Evolutionary conservation across 2,888 invertebrate species (phyloP).

Genomic region (Agrotis clavis): DNA sequence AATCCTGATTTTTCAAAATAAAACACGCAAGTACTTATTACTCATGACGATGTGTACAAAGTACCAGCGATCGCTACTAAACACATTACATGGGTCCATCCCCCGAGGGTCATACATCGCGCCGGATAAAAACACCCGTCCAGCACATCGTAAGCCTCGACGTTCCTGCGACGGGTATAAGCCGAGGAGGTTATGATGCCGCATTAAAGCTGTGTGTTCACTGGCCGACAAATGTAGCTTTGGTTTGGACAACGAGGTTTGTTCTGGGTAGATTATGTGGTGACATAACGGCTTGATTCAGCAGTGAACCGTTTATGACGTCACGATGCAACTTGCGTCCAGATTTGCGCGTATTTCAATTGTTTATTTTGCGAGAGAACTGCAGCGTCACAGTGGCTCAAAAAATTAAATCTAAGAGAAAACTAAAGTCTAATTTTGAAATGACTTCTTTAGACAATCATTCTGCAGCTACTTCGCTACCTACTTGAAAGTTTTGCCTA

Average conservation of each 20-base stretch:
- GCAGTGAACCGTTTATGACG: no score
- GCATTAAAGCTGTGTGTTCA: conserved; percentile 29
- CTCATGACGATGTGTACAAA: conserved; percentile 6
- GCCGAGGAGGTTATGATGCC: conserved; percentile 24
- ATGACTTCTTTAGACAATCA: no score
- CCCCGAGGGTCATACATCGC: conserved; percentile 49
- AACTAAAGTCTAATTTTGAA: neutral
- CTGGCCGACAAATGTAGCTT: conserved; percentile 37
- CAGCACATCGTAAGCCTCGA: conserved; percentile 31
- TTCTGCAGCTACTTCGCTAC: no score
- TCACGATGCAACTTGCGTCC: no score
- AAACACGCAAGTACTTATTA: conserved; percentile 1
- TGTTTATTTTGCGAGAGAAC: neutral
- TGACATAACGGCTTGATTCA: neutral
- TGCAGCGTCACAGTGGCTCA: no score
- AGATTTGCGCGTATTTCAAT: neutral
- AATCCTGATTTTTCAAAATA: conserved; percentile 11
- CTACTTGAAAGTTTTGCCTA: neutral
- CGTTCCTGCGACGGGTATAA: conserved; percentile 35
- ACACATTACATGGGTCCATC: conserved; percentile 48
- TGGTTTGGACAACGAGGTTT: neutral
- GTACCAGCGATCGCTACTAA: conserved; percentile 37
- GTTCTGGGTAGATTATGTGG: conserved; percentile 7
- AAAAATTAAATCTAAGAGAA: no score
- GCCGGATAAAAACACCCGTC: conserved; percentile 46